These are phyloP conservation scores for Melitaea athalia DNA, from an alignment of 2,888 invertebrate species.

Conservation along the genomic window DNA sequence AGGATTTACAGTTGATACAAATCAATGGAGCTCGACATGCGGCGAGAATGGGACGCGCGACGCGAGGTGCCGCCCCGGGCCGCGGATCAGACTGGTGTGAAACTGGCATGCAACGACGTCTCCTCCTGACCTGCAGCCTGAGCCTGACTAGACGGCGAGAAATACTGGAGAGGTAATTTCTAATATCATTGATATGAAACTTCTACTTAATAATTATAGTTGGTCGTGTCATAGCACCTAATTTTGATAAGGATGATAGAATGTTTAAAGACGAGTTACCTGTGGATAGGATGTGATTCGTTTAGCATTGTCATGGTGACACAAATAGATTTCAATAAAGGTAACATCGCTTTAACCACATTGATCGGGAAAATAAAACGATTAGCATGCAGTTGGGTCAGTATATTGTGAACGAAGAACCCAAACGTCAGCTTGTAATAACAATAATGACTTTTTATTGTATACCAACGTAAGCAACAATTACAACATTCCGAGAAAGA, in stretches of 20 bases:
- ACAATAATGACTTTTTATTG: no score
- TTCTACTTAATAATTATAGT: conserved; percentile 13
- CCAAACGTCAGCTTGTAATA: no score
- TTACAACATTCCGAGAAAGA: background rate
- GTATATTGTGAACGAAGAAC: background rate
- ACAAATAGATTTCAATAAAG: background rate
- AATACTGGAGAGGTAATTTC: conserved; percentile 82
- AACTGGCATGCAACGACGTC: conserved; percentile 90
- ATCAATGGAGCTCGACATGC: conserved; percentile 57
- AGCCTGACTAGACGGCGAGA: conserved; percentile 89
- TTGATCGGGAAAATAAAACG: background rate
- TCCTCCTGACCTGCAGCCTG: conserved; percentile 86
- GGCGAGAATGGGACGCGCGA: conserved; percentile 63
- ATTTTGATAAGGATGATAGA: conserved; percentile 3
- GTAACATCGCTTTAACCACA: conserved; percentile 12
- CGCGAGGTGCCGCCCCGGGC: conserved; percentile 62
- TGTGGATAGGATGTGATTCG: background rate
- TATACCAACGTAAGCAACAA: no score
- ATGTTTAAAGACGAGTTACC: conserved; percentile 11
- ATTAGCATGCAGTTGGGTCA: background rate
- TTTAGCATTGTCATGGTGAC: background rate
- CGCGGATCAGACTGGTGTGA: conserved; percentile 90
- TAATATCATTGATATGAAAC: conserved; percentile 9
- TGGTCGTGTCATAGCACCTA: conserved; percentile 6
- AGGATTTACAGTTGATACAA: conserved; percentile 65